A percentile compares a stretch with the other conserved stretches of the same genome.
phyloP scores from a whole-genome alignment of 2,888 invertebrate genomes.

The Calephelis perditalis region DNA sequence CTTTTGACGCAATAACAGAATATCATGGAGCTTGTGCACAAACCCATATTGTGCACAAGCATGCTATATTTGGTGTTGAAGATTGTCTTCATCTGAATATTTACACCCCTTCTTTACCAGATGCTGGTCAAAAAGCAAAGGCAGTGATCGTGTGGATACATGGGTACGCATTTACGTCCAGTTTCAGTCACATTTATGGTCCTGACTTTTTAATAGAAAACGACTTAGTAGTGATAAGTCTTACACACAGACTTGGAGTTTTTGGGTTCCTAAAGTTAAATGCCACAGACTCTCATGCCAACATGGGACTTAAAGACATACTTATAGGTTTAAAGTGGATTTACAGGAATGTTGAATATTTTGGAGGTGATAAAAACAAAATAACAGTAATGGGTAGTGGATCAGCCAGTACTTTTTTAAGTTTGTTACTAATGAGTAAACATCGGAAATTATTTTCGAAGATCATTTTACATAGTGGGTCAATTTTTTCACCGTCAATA shows the following conservation, averaged over 20 bases:
- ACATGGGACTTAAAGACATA: constrained; percentile 71
- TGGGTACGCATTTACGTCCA: constrained; percentile 61
- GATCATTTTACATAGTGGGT: constrained; percentile 65
- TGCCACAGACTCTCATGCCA: constrained; percentile 47
- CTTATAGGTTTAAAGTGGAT: constrained; percentile 65
- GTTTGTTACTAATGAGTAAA: constrained; percentile 53
- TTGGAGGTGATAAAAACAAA: constrained; percentile 56
- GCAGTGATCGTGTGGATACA: constrained; percentile 65
- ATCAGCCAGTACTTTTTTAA: constrained; percentile 57
- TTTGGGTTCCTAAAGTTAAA: constrained; percentile 64
- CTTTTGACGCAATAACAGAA: constrained; percentile 76
- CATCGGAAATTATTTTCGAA: constrained; percentile 55
- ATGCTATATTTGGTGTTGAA: constrained; percentile 65
- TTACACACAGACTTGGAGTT: constrained; percentile 59
- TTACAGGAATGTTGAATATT: constrained; percentile 47
- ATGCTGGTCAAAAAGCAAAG: constrained; percentile 33
- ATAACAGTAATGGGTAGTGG: constrained; percentile 62
- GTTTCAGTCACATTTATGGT: constrained; percentile 65
- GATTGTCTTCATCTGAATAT: constrained; percentile 85
- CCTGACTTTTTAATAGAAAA: constrained; percentile 65
- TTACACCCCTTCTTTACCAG: constrained; percentile 74
- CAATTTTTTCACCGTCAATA: constrained; percentile 55
- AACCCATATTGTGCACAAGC: constrained; percentile 62
- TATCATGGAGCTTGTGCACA: constrained; percentile 80
- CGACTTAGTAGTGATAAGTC: constrained; percentile 52